phyloP scores from a whole-genome alignment of 2,888 invertebrate genomes.

The Lasioglossum calceatum region DNA sequence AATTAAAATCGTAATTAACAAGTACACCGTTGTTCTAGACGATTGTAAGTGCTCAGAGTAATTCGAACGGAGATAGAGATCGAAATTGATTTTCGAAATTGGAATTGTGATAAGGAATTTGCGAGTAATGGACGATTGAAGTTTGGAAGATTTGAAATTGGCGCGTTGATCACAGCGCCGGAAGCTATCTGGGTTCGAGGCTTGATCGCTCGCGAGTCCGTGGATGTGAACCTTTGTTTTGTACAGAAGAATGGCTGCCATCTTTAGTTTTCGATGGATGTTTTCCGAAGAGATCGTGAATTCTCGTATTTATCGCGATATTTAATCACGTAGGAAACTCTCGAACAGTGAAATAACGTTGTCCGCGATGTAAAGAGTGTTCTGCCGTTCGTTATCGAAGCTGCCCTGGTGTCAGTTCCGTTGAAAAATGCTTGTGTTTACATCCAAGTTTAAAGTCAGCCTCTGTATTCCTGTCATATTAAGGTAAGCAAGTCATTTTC shows the following conservation, averaged over 20 bases:
- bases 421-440: slow-evolving; percentile 90
- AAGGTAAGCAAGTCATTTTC: slow-evolving; percentile 84
- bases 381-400: slow-evolving; percentile 81
- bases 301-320: slow-evolving; percentile 79
- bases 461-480: slow-evolving; percentile 88
- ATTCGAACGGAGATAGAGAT: background rate
- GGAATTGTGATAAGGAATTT: background rate
- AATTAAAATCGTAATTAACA: background rate
- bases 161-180: slow-evolving; percentile 75
- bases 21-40: background rate
- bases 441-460: slow-evolving; percentile 89
- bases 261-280: slow-evolving; percentile 93
- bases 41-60: background rate
- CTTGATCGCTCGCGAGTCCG: slow-evolving; percentile 82
- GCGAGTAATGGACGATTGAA: background rate
- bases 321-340: slow-evolving; percentile 82
- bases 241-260: slow-evolving; percentile 94
- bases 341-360: slow-evolving; percentile 82
- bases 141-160: slow-evolving; percentile 59
- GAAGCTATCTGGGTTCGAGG: slow-evolving; percentile 81
- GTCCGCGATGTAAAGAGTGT: slow-evolving; percentile 84
- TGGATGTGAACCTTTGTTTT: slow-evolving; percentile 89
- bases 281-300: slow-evolving; percentile 87
- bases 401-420: slow-evolving; percentile 82
- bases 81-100: background rate